A percentile compares a stretch with the other conserved stretches of the same genome.
phyloP scores from a whole-genome alignment of 2,797 vertebrate genomes.

The Sitta carolinensis region DNA sequence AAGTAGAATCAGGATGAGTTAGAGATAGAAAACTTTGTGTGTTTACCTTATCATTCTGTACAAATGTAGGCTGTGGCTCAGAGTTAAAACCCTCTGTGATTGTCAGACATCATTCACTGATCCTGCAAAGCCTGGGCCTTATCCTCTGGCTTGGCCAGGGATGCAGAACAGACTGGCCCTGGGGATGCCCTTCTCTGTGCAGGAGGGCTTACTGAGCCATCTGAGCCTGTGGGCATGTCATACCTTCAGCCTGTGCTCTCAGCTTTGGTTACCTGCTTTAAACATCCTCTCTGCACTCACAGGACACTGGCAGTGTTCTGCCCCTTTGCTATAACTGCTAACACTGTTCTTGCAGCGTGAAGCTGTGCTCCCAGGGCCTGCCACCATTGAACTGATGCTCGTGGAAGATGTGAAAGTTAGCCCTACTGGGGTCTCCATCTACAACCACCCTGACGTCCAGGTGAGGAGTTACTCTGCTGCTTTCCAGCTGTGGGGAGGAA shows the following conservation, averaged over 20 bases:
- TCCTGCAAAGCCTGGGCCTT: neutral
- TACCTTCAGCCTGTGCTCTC: neutral
- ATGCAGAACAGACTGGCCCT: neutral
- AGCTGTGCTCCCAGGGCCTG: constrained; percentile 79
- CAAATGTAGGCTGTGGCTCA: neutral
- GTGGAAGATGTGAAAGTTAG: constrained; percentile 90
- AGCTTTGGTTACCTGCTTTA: neutral
- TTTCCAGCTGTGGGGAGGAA: neutral
- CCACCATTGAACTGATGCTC: constrained; percentile 87
- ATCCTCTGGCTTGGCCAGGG: neutral
- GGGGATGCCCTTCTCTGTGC: neutral
- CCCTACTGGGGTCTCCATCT: constrained; percentile 84
- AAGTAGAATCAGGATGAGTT: neutral
- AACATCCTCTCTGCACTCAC: neutral
- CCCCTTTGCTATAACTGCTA: neutral
- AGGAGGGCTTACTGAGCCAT: neutral
- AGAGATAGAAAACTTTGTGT: neutral
- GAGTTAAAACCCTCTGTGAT: neutral
- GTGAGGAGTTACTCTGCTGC: constrained; percentile 69
- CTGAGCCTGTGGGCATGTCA: neutral
- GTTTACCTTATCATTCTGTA: neutral
- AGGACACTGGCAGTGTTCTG: neutral
- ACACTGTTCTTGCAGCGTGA: constrained; percentile 74
- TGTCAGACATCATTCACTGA: neutral
- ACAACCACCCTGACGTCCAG: constrained; percentile 88